These are phyloP conservation scores for Zaprionus lineosus DNA, from an alignment of 2,888 invertebrate genomes.

Conservation along the genomic window DNA sequence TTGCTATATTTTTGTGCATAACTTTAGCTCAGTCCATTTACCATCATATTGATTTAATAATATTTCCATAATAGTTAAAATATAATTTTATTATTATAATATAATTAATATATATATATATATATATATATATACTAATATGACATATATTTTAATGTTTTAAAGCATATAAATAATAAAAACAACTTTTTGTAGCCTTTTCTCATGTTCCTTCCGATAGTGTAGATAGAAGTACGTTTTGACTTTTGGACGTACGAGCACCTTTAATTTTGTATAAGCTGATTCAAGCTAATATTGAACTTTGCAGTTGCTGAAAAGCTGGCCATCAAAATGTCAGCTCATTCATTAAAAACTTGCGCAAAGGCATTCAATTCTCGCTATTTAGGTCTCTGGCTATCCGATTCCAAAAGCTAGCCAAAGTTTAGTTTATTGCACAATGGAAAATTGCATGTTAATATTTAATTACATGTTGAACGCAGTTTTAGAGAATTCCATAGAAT, in stretches of 20 bases:
- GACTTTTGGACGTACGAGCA: too few species aligned
- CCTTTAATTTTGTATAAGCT: constrained; percentile 73
- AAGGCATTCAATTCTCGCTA: constrained; percentile 36
- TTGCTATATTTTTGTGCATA: too few species aligned
- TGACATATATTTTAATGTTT: constrained; percentile 1
- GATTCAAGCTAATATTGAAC: constrained; percentile 74
- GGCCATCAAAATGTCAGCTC: constrained; percentile 67
- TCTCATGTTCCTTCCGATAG: too few species aligned
- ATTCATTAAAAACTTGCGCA: constrained; percentile 69
- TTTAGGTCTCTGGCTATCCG: constrained; percentile 31
- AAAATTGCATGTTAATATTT: constrained; percentile 44
- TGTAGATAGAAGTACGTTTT: too few species aligned
- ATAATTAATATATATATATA: constrained; percentile 11
- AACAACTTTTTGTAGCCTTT: too few species aligned
- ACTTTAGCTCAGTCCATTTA: too few species aligned
- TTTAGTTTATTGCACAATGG: constrained; percentile 10
- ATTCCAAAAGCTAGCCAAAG: constrained; percentile 45
- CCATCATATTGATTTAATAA: too few species aligned
- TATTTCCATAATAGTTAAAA: too few species aligned
- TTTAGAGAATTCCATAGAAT: too few species aligned
- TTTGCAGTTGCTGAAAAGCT: constrained; percentile 54
- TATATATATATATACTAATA: neutral
- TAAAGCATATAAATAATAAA: too few species aligned
- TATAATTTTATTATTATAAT: too few species aligned
- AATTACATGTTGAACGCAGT: constrained; percentile 43